A percentile compares a stretch with the other conserved stretches of the same genome.
Evolutionary conservation across 2,888 invertebrate species (phyloP).

Genomic region (Seladonia tumulorum): DNA sequence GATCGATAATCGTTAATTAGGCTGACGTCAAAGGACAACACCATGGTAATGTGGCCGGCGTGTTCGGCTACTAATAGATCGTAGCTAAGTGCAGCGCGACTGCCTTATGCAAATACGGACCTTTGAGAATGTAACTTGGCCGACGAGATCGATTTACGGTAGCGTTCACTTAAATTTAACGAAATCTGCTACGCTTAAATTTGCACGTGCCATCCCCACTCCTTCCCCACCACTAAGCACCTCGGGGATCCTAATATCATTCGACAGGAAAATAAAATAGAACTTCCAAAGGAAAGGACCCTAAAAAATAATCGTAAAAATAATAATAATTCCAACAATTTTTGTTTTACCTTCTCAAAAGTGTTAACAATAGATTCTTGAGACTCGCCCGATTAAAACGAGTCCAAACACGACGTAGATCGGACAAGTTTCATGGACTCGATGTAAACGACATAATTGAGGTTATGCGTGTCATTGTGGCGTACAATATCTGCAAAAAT

Average conservation of each 20-base stretch:
- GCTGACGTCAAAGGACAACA: constrained; percentile 43
- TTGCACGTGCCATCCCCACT: too few species aligned
- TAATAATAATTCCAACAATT: too few species aligned
- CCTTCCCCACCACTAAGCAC: too few species aligned
- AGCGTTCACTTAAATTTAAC: neutral
- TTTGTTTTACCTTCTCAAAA: too few species aligned
- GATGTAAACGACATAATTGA: neutral
- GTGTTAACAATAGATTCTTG: neutral
- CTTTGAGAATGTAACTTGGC: neutral
- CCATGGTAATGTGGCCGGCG: neutral
- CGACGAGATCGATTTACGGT: neutral
- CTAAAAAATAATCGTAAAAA: neutral
- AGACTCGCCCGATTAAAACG: neutral
- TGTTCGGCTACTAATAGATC: constrained; percentile 11
- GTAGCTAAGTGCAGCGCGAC: neutral
- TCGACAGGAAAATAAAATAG: neutral
- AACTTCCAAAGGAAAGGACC: neutral
- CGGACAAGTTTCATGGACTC: neutral
- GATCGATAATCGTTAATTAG: constrained; percentile 65
- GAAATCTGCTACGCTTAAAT: neutral
- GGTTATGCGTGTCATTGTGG: too few species aligned
- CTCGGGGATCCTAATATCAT: neutral
- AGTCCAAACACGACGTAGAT: neutral
- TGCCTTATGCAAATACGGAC: constrained; percentile 12
- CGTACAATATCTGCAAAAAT: too few species aligned